Evolutionary conservation across 1,140 invertebrate genomes (phyloP).

Genomic region (Drosophila jambulina): DNA sequence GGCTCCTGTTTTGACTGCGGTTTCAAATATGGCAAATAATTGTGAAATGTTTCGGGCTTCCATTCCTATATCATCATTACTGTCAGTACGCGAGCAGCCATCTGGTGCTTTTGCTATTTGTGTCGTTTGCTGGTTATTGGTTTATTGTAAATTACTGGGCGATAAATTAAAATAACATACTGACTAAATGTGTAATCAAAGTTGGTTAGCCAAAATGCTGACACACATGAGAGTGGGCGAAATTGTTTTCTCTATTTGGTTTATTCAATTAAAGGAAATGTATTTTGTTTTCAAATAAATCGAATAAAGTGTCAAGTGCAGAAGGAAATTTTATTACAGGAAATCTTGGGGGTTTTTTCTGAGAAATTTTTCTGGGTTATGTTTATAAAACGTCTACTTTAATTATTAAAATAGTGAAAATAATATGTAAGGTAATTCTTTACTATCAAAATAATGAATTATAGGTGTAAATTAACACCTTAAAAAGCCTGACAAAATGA

Average conservation of each 20-base stretch:
- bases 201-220: conserved; percentile 34
- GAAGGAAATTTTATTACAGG: not conserved
- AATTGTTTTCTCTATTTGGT: conserved; percentile 16
- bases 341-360: not conserved
- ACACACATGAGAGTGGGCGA: not conserved
- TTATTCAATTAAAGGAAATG: conserved; percentile 5
- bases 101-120: conserved; percentile 54
- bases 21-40: conserved; percentile 80
- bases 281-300: conserved; percentile 11
- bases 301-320: not conserved
- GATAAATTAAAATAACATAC: conserved; percentile 80
- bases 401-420: not conserved
- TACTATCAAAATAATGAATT: not conserved
- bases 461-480: not conserved
- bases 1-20: conserved; percentile 59
- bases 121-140: conserved; percentile 46
- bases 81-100: conserved; percentile 26
- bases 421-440: not conserved
- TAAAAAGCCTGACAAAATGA: not conserved
- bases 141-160: conserved; percentile 75
- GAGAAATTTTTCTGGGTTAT: not conserved
- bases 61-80: conserved; percentile 31
- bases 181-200: conserved; percentile 73
- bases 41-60: conserved; percentile 55
- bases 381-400: not conserved